Conservation (phyloP, 2,888 invertebrate species). For the Molorchus minor region DNA sequence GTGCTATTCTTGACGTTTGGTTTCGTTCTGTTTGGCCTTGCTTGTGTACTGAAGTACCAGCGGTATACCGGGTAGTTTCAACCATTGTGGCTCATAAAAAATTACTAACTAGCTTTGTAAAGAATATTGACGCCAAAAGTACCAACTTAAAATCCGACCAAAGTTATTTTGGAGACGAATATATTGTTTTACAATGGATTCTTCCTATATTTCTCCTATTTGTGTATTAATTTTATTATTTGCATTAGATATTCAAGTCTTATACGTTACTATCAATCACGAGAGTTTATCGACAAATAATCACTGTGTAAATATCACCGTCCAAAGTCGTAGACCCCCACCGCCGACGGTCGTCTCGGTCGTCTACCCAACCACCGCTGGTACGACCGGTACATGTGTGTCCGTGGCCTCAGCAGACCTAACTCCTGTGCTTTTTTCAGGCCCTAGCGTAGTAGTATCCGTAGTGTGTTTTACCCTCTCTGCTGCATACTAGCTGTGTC, state of each 20-base stretch:
- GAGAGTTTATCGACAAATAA: not conserved
- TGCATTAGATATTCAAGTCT: too few species aligned
- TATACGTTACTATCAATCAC: too few species aligned
- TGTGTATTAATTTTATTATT: too few species aligned
- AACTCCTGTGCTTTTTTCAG: conserved; percentile 48
- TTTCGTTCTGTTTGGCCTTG: conserved; percentile 42
- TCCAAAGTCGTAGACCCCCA: not conserved
- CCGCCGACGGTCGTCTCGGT: not conserved
- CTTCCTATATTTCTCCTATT: too few species aligned
- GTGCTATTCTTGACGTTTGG: conserved; percentile 51
- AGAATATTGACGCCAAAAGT: too few species aligned
- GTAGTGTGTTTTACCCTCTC: conserved; percentile 40
- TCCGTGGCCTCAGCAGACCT: conserved; percentile 39
- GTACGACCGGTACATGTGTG: conserved; percentile 38
- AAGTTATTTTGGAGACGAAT: too few species aligned
- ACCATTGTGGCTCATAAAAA: too few species aligned
- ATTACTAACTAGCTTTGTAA: too few species aligned
- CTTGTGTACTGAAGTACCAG: conserved; percentile 33
- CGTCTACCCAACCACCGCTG: not conserved
- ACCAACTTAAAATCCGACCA: too few species aligned
- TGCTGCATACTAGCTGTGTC: conserved; percentile 40
- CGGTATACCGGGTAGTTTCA: conserved; percentile 1
- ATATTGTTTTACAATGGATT: too few species aligned
- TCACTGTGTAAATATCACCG: not conserved
- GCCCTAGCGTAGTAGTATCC: conserved; percentile 41